Evolutionary conservation across 2,113 vertebrate species (phyloP).

Genomic region (human (Homo sapiens)): GRCh38 chr2:222568001-222568500

Average conservation of each 20-base stretch:
- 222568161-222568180: background rate
- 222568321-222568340: background rate
- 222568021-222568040: background rate
- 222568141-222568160: background rate
- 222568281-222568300: background rate
- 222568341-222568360: background rate
- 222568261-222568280: background rate
- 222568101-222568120: background rate
- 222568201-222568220: background rate
- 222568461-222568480: background rate
- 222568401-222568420: background rate
- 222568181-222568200: background rate
- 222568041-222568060: background rate
- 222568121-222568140: background rate
- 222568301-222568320: too few species aligned
- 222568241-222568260: background rate
- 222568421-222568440: background rate
- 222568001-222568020: background rate
- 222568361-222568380: background rate
- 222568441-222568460: background rate
- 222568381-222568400: background rate
- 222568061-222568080: background rate
- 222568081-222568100: background rate
- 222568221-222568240: background rate
- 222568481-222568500: background rate